phyloP scores from a whole-genome alignment of 2,888 invertebrate genomes.

The Lathronympha strigana region DNA sequence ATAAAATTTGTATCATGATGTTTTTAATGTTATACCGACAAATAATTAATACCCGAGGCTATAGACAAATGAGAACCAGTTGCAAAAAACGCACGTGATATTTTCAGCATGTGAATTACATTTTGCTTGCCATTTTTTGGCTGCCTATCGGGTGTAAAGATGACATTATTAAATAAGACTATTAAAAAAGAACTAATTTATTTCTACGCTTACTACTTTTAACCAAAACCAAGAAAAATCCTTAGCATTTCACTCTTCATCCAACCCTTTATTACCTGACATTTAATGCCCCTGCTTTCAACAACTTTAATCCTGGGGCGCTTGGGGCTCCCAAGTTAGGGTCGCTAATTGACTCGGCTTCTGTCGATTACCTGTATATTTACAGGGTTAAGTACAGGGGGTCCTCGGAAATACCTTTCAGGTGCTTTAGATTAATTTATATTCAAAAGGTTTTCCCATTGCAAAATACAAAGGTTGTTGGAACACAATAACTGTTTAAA shows the following conservation, averaged over 20 bases:
- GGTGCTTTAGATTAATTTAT: not conserved
- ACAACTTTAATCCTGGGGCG: not conserved
- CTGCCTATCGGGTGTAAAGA: too few species aligned
- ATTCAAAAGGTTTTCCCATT: not conserved
- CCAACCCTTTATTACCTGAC: not conserved
- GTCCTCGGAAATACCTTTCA: not conserved
- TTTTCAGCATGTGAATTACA: too few species aligned
- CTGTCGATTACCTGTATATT: slow-evolving; percentile 11
- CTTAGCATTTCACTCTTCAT: not conserved
- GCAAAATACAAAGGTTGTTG: not conserved
- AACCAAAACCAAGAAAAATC: not conserved
- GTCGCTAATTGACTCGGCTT: slow-evolving; percentile 8
- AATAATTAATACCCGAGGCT: too few species aligned
- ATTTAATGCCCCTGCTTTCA: not conserved
- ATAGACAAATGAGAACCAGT: too few species aligned
- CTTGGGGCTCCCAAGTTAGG: not conserved
- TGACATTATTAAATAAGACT: too few species aligned
- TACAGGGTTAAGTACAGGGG: not conserved
- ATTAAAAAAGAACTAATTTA: too few species aligned
- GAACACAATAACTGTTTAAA: too few species aligned
- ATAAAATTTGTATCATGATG: too few species aligned
- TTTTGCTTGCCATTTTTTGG: too few species aligned
- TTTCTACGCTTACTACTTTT: too few species aligned
- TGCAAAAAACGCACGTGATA: too few species aligned
- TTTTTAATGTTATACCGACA: too few species aligned